These are phyloP conservation scores for Prunella strophiata DNA, from an alignment of 2,797 vertebrate species.

Conservation along the genomic window DNA sequence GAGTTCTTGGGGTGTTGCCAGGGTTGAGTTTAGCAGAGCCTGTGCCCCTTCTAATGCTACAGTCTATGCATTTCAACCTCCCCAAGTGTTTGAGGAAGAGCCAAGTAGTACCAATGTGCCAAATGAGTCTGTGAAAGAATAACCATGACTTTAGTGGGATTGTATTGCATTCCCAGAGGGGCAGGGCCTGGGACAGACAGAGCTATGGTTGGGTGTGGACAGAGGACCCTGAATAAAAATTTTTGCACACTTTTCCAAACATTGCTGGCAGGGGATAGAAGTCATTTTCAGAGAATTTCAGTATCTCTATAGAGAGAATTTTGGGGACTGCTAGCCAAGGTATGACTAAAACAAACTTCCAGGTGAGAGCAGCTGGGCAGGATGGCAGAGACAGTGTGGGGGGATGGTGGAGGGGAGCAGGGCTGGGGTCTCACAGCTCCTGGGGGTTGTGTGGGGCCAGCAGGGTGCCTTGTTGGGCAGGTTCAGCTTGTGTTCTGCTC, in stretches of 20 bases:
- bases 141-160: neutral
- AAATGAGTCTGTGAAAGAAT: slow-evolving; percentile 43
- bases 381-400: neutral
- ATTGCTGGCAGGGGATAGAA: neutral
- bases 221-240: neutral
- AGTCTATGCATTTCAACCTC: slow-evolving; percentile 43
- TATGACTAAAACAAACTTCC: slow-evolving; percentile 19
- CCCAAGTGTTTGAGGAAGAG: neutral
- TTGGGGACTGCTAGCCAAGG: slow-evolving; percentile 8
- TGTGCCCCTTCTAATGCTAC: neutral
- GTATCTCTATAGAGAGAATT: neutral
- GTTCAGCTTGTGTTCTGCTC: neutral
- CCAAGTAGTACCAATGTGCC: slow-evolving; percentile 42
- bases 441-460: neutral
- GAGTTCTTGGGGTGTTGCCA: slow-evolving; percentile 4
- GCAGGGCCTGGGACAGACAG: neutral
- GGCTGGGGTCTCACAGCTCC: neutral
- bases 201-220: neutral
- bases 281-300: neutral
- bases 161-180: neutral
- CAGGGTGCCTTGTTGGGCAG: neutral
- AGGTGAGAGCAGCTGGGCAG: neutral
- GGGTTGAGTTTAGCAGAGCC: neutral
- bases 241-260: neutral
- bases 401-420: neutral